Base-by-base conservation (phyloP, 2,888 invertebrate species). In the Scaptomyza reducta region DNA sequence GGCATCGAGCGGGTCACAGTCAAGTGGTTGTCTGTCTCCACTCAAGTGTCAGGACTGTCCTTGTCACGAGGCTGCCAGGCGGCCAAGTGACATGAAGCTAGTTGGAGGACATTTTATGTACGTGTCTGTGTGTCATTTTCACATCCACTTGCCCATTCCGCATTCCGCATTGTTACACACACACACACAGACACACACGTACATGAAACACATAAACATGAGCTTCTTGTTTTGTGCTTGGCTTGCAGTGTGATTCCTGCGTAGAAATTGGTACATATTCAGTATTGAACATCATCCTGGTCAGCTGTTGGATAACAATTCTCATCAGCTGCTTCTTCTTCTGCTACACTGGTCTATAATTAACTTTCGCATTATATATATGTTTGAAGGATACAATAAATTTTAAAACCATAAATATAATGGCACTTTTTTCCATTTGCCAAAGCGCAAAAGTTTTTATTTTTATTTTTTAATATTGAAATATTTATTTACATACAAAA, bases 11-110 rank as follows among this genome's bases (percentile, higher is more conserved):
- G 59, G 70, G 74, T 74, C 80, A 70, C 68, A 71, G 79, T 86
- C 87, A 82, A 86, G 87, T 80, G 80, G 72, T 70, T 83, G 83
- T 86, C 84, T 70, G 84, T 79, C 81, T 83, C 84, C 80, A 69
- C 78, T 87, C 75, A 82, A 87, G 87, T 87, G 82, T 82, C 87
- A 69, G 70, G 44, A 47, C 31, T 59, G 77, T 75, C 57, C 69
- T 62, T 55, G 70, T 75, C 61, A 61, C 54, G 40, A 40, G 62
- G 66, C 71, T 72, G 76, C 58, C 82, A 63, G 62, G 51, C 66
- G 60, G 75, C 73, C 82, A 75, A 72, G 67, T 74, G 70, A 75
- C 56, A 68, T 59, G 59, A 63, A 57, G 63, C 59, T 74, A 67
- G 80, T 76, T 73, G 65, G 35, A 72, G 59, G 69, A 76, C 77